phyloP scores from a whole-genome alignment of 2,797 vertebrate genomes.

The Chloroceryle inda region DNA sequence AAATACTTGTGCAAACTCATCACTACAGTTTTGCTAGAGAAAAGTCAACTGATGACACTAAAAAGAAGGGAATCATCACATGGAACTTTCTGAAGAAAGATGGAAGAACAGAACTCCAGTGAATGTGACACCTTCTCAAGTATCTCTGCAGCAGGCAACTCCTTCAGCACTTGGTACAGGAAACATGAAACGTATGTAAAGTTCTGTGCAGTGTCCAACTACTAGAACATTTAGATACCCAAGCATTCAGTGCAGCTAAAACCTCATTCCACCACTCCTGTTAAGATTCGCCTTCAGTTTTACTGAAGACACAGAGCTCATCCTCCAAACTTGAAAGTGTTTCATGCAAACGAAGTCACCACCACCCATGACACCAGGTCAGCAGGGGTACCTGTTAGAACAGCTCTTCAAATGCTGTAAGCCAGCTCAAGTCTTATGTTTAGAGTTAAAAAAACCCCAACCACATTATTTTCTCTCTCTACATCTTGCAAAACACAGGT shows the following conservation, averaged over 20 bases:
- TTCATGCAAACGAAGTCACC: neutral
- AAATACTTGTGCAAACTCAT: neutral
- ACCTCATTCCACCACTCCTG: neutral
- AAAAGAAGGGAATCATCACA: neutral
- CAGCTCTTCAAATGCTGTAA: neutral
- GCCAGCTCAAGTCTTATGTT: neutral
- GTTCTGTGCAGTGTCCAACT: neutral
- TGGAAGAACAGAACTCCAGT: neutral
- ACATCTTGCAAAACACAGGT: neutral
- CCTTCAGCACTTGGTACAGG: neutral
- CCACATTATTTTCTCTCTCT: neutral
- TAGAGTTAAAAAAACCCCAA: neutral
- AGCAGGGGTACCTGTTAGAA: neutral
- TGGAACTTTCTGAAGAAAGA: neutral
- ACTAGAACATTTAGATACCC: neutral
- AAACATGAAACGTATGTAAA: neutral
- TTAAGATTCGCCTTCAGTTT: neutral
- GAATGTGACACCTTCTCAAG: neutral
- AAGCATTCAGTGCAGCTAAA: neutral
- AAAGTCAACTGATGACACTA: neutral
- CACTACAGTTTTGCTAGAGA: neutral
- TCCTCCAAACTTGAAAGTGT: neutral
- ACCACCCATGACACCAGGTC: neutral
- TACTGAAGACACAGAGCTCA: rapidly evolving
- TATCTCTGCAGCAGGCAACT: neutral